These are phyloP conservation scores for Heliopora coerulea DNA, from an alignment of 92 coral and sea anemone species.

Conservation along the genomic window DNA sequence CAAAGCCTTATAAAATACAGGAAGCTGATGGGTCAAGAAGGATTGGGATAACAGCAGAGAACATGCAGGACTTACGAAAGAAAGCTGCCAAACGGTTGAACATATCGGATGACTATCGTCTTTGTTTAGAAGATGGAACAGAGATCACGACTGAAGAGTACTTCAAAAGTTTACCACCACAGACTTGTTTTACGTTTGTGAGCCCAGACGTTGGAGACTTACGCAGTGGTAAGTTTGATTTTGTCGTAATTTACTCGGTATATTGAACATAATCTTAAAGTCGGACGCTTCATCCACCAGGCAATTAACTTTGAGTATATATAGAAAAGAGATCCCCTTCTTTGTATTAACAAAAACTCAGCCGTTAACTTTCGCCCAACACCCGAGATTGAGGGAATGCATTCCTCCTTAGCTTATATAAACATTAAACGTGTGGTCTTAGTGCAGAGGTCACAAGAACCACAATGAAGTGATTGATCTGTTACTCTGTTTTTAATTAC, in stretches of 20 bases:
- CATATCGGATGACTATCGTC: constrained; percentile 50
- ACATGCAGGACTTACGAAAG: constrained; percentile 58
- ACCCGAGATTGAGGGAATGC: too few species aligned
- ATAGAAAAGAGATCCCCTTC: too few species aligned
- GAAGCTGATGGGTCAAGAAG: constrained; percentile 62
- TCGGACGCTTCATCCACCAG: too few species aligned
- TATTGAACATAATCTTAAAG: too few species aligned
- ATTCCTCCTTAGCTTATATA: too few species aligned
- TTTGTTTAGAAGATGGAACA: constrained; percentile 86
- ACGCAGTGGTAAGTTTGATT: constrained; percentile 6
- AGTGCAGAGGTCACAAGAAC: too few species aligned
- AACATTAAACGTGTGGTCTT: too few species aligned
- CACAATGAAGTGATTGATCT: too few species aligned
- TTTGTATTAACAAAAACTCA: too few species aligned
- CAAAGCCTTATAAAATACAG: constrained; percentile 85
- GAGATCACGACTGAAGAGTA: constrained; percentile 74
- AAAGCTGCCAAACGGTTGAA: constrained; percentile 65
- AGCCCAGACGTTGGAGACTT: constrained; percentile 56
- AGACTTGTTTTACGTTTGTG: constrained; percentile 79
- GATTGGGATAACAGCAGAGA: constrained; percentile 73
- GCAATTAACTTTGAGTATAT: too few species aligned
- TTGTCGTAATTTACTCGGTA: too few species aligned
- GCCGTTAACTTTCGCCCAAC: too few species aligned
- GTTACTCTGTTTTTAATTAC: background rate
- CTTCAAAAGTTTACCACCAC: constrained; percentile 66